Base-by-base conservation (phyloP, 2,888 invertebrate genomes). In the Aleiodes alternator region DNA sequence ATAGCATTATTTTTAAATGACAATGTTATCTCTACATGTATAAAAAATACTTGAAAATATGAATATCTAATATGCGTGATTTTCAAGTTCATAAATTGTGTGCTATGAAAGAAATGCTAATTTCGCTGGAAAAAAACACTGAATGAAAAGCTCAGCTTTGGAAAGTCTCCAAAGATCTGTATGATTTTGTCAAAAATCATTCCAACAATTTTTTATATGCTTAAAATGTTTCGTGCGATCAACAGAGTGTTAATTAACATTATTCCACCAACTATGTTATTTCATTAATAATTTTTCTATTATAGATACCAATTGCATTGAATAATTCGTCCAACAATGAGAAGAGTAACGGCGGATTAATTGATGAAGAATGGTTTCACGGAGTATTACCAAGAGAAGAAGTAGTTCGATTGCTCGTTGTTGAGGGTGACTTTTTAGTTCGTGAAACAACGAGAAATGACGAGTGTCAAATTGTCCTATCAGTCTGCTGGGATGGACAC, bases 351-450 rank as follows among this genome's bases (percentile, higher is more conserved):
- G 93, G 95, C 56, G 93, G 94, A 11, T 90, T 96, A 64, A 95
- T 96, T 79, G 97, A 97, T 83, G 97, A 98, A 90, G 97, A 97
- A 88, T 98, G 98, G 98, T 98, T 98, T 90, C 98, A 98, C 87
- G 98, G 98, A 0, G 97, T 98, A 11, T 90, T 98, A 76, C 98
- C 98, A 0, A 92, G 98, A 12, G 98, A 98, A 90, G 98, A 98
- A 91, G 98, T 98, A 43, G 97, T 98, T 57, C 91, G 98, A 77
- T 91, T 98, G 55, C 91, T 98, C 77, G 93, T 95, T n/a, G 94
- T 94, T 73, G 96, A 98, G 83, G 98, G 98, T 0, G 98, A 98
- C 89, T 98, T 97, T 90, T 91, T 98, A 76, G 97, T 98, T 74
- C 92, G 98, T 34, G 97, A 98, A 91, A 98, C 97, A 0, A 97